Base-by-base conservation (phyloP, 1,140 invertebrate genomes). In the Ostrea edulis region DNA sequence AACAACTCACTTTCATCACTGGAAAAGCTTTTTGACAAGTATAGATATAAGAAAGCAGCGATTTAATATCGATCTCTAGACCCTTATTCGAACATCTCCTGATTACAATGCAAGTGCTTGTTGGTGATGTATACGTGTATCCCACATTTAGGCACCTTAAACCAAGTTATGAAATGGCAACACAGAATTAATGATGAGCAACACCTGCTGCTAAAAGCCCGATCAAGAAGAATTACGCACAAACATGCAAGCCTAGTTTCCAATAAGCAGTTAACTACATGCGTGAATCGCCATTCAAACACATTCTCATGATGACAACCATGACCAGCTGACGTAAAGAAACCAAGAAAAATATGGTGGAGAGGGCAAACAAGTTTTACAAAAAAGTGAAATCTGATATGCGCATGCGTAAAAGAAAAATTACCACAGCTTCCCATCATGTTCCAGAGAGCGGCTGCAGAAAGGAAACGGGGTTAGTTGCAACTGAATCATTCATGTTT, bases 401-500 rank as follows among this genome's bases (percentile, higher is more conserved):
- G 12, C 12, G 25, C 55, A 84, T 84, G 52, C 52, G 5, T 84
- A 54, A 5, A 62, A 20, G 58, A 62, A n/a, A 29, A 92, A 86
- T 92, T 91, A 93, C 93, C 93, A 89, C 93, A 93, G 82, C 91
- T 92, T 77, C 93, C 93, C 84, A 93, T 91, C 90, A 93, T 91
- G 54, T 92, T 91, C 58, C 92, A 88, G 17, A 93, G 89, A 35
- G 93, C 92, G 55, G 92, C 93, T 93, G 62, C 51, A 86, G 25
- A 25, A 71, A 29, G 29, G 68, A 71, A 35, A 71, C 68, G 25
- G 12, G 20, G 4, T 58, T 55, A 55, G 9, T 71, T 71, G 12
- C 55, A 58, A 55, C 2, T 4, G 35, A 44, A 44, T 44, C 35
- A 44, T 44, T 44, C 5, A 44, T 0, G 12, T 5, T 62, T 8